phyloP scores from a whole-genome alignment of 2,113 vertebrate species.

The Ameiurus melas region DNA sequence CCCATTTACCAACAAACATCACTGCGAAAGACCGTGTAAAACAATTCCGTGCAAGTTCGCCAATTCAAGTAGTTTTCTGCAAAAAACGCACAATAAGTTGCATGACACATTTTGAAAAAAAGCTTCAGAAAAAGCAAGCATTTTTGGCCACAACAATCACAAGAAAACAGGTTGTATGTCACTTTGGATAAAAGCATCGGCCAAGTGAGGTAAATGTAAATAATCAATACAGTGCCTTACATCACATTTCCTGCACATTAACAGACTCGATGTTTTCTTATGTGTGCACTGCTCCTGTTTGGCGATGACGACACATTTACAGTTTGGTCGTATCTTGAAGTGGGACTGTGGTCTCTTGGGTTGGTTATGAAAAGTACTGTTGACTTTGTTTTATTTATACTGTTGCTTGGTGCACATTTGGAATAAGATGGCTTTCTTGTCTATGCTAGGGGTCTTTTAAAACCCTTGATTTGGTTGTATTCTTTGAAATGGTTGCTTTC shows the following conservation, averaged over 20 bases:
- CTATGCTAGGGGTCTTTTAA: background rate
- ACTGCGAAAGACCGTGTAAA: too few species aligned
- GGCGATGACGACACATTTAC: background rate
- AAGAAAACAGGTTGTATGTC: background rate
- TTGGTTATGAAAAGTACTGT: background rate
- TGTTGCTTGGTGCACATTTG: background rate
- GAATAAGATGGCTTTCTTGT: background rate
- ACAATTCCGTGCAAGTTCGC: too few species aligned
- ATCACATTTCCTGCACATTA: background rate
- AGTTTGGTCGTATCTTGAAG: background rate
- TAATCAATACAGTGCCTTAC: too few species aligned
- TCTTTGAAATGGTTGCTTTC: too few species aligned
- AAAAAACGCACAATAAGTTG: too few species aligned
- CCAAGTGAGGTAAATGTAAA: background rate
- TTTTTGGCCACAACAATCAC: too few species aligned
- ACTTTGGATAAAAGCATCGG: background rate
- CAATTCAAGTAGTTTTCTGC: too few species aligned
- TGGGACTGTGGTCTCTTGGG: background rate
- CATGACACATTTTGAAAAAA: too few species aligned
- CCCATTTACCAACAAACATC: too few species aligned
- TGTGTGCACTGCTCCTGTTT: background rate
- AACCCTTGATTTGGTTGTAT: background rate
- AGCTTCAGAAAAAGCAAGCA: too few species aligned
- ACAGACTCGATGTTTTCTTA: background rate
- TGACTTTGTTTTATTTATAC: background rate